A percentile compares a stretch with the other conserved stretches of the same genome.
Evolutionary conservation across 2,797 vertebrate genomes (phyloP).

Genomic region (Parauchenoglanis ngamensis): DNA sequence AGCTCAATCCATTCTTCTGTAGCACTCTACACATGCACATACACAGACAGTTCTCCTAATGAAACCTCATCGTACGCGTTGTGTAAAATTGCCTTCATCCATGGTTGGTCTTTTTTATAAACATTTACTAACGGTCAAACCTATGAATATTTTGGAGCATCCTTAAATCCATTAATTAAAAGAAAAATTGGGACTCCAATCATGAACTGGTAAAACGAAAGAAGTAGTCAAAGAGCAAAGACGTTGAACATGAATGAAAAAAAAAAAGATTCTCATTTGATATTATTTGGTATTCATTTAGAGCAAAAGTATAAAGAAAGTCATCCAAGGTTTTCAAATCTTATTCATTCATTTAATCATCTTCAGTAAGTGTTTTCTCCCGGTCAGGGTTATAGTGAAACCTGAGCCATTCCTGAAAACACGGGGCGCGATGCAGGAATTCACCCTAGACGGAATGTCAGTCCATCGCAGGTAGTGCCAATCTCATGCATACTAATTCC

Average conservation of each 20-base stretch:
- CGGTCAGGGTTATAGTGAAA: not conserved
- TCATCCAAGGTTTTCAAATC: not conserved
- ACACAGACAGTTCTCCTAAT: not conserved
- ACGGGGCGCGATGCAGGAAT: not conserved
- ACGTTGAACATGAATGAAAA: not conserved
- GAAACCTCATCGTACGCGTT: not conserved
- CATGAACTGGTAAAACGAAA: not conserved
- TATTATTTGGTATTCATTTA: not conserved
- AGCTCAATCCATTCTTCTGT: constrained; percentile 79
- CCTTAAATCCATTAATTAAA: not conserved
- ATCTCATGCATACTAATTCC: constrained; percentile 4
- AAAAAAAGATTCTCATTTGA: not conserved
- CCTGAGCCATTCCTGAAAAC: not conserved
- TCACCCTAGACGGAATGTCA: not conserved
- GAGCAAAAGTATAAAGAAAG: not conserved
- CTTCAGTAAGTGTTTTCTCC: not conserved
- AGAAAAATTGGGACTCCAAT: not conserved
- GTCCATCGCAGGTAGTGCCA: not conserved
- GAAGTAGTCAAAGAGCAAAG: not conserved
- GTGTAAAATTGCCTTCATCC: not conserved
- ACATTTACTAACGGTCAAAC: not conserved
- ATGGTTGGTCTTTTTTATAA: not conserved
- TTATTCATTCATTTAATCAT: not conserved
- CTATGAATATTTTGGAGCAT: not conserved
- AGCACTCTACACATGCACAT: constrained; percentile 73